Base-by-base conservation (phyloP, 2,113 vertebrate species). In the Artemisiospiza belli region DNA sequence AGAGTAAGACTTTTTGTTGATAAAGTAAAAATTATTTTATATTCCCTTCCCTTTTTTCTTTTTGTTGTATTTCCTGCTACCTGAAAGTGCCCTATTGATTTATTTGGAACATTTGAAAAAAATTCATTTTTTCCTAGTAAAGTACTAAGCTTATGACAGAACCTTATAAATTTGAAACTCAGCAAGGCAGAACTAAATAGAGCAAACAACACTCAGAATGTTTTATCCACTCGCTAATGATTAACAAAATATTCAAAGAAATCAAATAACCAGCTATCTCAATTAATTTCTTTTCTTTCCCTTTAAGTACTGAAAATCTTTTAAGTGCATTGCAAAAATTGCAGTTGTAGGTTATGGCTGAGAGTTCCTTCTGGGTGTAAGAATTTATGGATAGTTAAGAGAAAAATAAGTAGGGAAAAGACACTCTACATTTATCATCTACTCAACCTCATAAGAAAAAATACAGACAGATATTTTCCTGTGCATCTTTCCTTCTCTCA, bases 181-280 rank as follows among this genome's bases (percentile, higher is more conserved):
- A 83, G 6, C 13, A 15, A 92, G 19, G 15, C 6, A 84, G 25
- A 69, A 27, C 23, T 51, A 51, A 25, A 37, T 57, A 91, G 16
- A 80, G 31, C 9, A 89, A 91, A 62, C 7, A 52, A 27, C 11
- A 55, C 6, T 55, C 2, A 2, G 19, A 81, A 81, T 73, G 15
- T 63, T 96, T 87, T 52, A 67, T 63, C 39, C 23, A 31, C 28
- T 47, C 44, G 27, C 4, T 68, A 75, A 72, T 47, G 21, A 63
- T 67, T 75, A 73, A 74, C 27, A 81, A 84, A 74, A 75, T 77
- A 77, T 81, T 80, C 20, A 81, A 69, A 91, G 20, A 83, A 84
- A 84, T 25, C 31, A 70, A 74, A 59, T 74, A 86, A 89, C 58
- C 9, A 24, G 3, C 1, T 2, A 7, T 52, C 28, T 67, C 15